These are phyloP conservation scores for Lomographa bimaculata DNA, from an alignment of 2,888 invertebrate genomes.

Conservation along the genomic window DNA sequence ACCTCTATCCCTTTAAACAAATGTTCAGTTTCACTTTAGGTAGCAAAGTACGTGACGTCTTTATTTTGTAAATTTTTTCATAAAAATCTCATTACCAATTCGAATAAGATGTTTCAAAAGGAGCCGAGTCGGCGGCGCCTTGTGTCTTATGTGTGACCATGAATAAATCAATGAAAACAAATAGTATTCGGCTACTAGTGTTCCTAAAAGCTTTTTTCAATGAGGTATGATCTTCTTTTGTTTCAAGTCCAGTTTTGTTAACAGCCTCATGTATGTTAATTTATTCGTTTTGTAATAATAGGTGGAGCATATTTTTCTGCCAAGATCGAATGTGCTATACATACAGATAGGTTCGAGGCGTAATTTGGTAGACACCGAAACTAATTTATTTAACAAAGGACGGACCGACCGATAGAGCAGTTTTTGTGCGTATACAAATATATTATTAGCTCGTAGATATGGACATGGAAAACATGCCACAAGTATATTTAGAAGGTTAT, in stretches of 20 bases:
- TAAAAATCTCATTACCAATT: conserved; percentile 74
- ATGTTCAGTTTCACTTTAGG: conserved; percentile 65
- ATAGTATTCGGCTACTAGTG: conserved; percentile 81
- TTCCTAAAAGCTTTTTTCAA: conserved; percentile 70
- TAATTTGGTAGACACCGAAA: conserved; percentile 85
- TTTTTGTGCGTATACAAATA: conserved; percentile 80
- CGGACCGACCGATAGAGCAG: conserved; percentile 76
- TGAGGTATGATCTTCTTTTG: conserved; percentile 71
- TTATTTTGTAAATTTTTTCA: conserved; percentile 67
- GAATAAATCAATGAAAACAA: conserved; percentile 84
- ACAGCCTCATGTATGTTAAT: conserved; percentile 71
- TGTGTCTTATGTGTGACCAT: conserved; percentile 72
- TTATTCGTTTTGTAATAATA: conserved; percentile 71
- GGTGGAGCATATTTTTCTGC: conserved; percentile 79
- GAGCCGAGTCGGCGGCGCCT: conserved; percentile 75
- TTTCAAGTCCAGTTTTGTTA: conserved; percentile 73
- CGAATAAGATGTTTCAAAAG: conserved; percentile 71
- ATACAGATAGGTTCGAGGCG: conserved; percentile 79
- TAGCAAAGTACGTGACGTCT: conserved; percentile 60
- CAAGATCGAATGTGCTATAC: conserved; percentile 69
- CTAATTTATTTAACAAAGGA: conserved; percentile 84
- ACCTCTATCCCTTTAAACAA: conserved; percentile 50
- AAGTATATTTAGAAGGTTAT: conserved; percentile 12
- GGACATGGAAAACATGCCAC: conserved; percentile 18
- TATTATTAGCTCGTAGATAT: conserved; percentile 48